Conservation (phyloP, 2,113 vertebrate species). For the Ptyas mucosa region DNA sequence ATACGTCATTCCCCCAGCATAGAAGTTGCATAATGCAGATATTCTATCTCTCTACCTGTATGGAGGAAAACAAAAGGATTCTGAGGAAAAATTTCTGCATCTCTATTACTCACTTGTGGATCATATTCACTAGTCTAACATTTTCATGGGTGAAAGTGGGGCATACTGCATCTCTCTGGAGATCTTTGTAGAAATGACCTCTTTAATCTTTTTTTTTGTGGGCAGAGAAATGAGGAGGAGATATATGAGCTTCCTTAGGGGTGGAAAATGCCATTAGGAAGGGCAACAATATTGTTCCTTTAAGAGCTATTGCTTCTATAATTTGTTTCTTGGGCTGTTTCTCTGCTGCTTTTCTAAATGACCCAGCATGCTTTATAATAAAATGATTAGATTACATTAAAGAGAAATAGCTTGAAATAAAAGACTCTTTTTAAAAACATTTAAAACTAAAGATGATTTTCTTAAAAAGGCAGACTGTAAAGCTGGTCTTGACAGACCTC, state of each 20-base stretch:
- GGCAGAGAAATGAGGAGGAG: neutral
- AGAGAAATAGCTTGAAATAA: neutral
- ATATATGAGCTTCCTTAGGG: neutral
- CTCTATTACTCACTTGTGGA: neutral
- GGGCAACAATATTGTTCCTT: neutral
- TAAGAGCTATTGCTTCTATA: neutral
- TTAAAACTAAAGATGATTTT: neutral
- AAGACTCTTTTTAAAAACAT: neutral
- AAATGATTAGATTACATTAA: neutral
- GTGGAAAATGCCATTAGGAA: neutral
- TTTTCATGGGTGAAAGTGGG: neutral
- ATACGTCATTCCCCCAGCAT: neutral
- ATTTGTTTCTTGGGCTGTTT: neutral
- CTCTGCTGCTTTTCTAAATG: neutral
- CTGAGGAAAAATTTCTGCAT: neutral
- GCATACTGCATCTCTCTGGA: neutral
- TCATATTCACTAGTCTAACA: neutral
- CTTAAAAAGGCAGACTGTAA: neutral
- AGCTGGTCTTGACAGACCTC: neutral
- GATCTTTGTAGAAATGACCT: neutral
- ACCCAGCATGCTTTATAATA: neutral
- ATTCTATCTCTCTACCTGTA: neutral
- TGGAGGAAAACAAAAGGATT: neutral
- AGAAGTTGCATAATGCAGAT: neutral
- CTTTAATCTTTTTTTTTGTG: neutral